Conservation (phyloP, 1,140 invertebrate genomes). For the Coenobita brevimanus region DNA sequence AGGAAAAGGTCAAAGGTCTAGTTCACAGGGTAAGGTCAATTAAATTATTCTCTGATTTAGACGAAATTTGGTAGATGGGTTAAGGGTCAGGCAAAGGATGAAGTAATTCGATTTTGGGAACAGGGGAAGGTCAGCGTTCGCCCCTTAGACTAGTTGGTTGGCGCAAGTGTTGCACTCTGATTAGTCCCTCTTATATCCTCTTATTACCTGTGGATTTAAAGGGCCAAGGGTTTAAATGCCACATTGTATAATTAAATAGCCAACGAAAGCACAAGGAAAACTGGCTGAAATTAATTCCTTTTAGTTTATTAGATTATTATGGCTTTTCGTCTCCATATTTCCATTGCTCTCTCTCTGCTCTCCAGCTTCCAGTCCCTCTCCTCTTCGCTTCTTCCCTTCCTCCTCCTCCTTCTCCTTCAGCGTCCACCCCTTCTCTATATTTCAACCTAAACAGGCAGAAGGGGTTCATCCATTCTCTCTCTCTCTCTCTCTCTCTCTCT, state of each 20-base stretch:
- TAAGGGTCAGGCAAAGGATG: too few species aligned
- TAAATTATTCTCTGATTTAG: too few species aligned
- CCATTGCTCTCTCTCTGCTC: neutral
- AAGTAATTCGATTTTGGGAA: too few species aligned
- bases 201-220: neutral
- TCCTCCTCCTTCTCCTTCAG: neutral
- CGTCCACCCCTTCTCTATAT: neutral
- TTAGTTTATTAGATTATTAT: neutral
- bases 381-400: neutral
- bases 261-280: too few species aligned
- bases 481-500: neutral
- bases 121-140: too few species aligned
- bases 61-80: too few species aligned
- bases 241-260: too few species aligned
- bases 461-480: too few species aligned
- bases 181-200: neutral
- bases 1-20: too few species aligned
- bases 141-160: too few species aligned
- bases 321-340: neutral
- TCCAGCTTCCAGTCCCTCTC: neutral
- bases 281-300: neutral
- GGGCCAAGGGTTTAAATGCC: neutral
- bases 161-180: too few species aligned
- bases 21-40: too few species aligned
- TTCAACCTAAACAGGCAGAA: neutral